Base-by-base conservation (phyloP, 2,888 invertebrate species). In the Ectobius pallidus region DNA sequence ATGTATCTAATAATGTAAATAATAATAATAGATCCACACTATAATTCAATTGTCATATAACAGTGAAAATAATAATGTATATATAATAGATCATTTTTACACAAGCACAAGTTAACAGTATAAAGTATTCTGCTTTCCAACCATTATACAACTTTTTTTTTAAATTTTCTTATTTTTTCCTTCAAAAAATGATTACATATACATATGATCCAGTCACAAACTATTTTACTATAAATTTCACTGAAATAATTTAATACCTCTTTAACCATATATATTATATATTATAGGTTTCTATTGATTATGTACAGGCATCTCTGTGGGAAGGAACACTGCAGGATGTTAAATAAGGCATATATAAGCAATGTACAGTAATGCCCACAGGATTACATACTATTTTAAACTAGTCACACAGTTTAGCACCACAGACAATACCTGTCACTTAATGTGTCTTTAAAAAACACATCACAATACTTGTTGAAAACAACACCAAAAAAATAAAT, bases 181-280 rank as follows among this genome's bases (percentile, higher is more conserved):
- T 61, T 44, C n/a, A 27, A 65, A 55, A 65, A 22, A 44, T 65
- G 39, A 68, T 69, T 69, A 65, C 49, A 55, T 22, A 27, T 30
- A 73, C 55, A 62, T 67, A 46, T 69, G 30, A 69, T 30, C 46
- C 46, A 62, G 46, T 72, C 68, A 73, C 61, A 55, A 61, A 71
- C 65, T 39, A 75, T 71, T 67, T 62, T 71, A 70, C 63, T 55
- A 74, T 73, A 72, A 73, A 75, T 74, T 74, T 72, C 49, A 72
- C 34, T 70, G 67, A 74, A 75, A 71, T 76, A 73, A 73, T 69
- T 73, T 75, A 73, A 73, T 69, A 73, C 73, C 70, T 72, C 61
- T 71, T 63, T 69, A 72, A 72, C 71, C 73, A 73, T 73, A 72
- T 67, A 39, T 61, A 61, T 46, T 70, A 65, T 73, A 63, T 34